Evolutionary conservation across 2,113 vertebrate species (phyloP), one percentile per base, ranked within the genome.

Genomic region (Lipophrys pholis): DNA sequence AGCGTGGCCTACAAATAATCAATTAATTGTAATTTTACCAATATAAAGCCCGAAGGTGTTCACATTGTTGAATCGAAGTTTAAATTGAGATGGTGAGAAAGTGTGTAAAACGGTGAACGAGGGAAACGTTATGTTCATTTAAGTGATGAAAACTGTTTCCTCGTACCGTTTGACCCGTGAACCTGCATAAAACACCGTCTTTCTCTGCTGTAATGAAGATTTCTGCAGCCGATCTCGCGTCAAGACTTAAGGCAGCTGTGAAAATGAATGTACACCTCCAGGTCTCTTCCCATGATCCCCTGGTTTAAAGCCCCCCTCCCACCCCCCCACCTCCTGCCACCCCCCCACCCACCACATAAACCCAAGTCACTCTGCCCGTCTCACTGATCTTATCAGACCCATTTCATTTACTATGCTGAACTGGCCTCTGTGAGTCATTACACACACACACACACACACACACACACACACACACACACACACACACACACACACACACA

Each of bases 321-420:
- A 1, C 10, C 61, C 5, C 8, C 35, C 58, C 48, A 48, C 53
- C 15, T 59, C 17, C 21, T 4, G 2, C 21, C 21, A 30, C 4
- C 21, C 21, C 21, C 21, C 21, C 21, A 30, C 21, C 50, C 45
- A 14, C 50, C 69, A 74, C 78, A 79, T 73, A 79, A 68, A 83
- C 74, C 80, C 69, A 67, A 83, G 80, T 87, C 83, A 68, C 79
- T 71, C 59, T 48, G 52, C 58, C 76, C 30, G 15, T 70, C 84
- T 87, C 62, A 60, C 57, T 8, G 82, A 90, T 90, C 74, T 86
- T 83, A 91, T 90, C 87, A 6, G 58, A 21, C 54, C 43, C 58
- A 76, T 89, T 90, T 90, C 79, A 88, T 87, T 90, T 89, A 80
- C 80, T 82, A 81, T 76, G 74, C 81, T 76, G 79, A 88, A 80